Conservation (phyloP, 2,797 vertebrate genomes). For the Melanotaenia trifasciata region DNA sequence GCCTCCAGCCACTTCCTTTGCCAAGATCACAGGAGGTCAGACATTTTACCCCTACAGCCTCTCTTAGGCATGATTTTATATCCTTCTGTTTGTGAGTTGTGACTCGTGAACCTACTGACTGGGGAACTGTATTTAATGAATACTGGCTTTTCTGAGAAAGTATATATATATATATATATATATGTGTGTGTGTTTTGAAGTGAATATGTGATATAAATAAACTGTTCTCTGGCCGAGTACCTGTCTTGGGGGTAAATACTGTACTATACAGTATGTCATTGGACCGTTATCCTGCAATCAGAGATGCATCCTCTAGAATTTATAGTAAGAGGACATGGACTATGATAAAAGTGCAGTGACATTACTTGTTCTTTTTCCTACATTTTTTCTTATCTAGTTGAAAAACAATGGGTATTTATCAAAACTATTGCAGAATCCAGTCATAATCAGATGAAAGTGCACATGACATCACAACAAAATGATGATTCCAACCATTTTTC, state of each 20-base stretch:
- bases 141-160: slow-evolving; percentile 36
- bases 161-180: not conserved
- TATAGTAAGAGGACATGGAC: not conserved
- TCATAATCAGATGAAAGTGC: slow-evolving; percentile 20
- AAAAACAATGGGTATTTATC: not conserved
- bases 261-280: not conserved
- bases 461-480: slow-evolving; percentile 12
- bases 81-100: slow-evolving; percentile 56
- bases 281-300: slow-evolving; percentile 10
- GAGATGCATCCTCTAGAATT: slow-evolving; percentile 16
- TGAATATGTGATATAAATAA: slow-evolving; percentile 50
- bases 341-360: not conserved
- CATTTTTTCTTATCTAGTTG: not conserved
- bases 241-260: slow-evolving; percentile 24
- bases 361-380: not conserved
- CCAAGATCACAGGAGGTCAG: slow-evolving; percentile 63
- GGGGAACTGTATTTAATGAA: slow-evolving; percentile 60
- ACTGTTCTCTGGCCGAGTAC: slow-evolving; percentile 29
- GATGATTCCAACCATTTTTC: not conserved
- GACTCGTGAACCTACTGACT: slow-evolving; percentile 53
- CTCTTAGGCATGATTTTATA: slow-evolving; percentile 56
- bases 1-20: slow-evolving; percentile 49
- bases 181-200: not conserved
- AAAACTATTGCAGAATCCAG: slow-evolving; percentile 6
- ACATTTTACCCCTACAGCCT: slow-evolving; percentile 49